A percentile compares a stretch with the other conserved stretches of the same genome.
These are phyloP conservation scores for Antrozous pallidus DNA, from an alignment of 2,797 vertebrate genomes.

Conservation along the genomic window DNA sequence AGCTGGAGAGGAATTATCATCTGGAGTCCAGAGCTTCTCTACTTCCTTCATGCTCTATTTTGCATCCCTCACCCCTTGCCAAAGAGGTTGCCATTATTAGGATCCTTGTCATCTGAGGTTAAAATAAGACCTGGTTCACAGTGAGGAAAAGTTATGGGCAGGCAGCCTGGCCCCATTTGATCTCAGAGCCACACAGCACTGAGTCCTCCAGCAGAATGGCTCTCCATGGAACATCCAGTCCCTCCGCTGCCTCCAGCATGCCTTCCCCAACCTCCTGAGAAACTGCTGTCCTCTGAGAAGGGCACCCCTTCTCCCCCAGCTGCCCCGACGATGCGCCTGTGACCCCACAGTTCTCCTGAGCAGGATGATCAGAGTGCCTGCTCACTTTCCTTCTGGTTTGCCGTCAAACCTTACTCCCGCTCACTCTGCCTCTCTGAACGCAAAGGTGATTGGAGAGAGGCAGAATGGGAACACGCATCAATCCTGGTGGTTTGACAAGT, in stretches of 20 bases:
- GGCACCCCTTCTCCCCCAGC: not conserved
- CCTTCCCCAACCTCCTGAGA: not conserved
- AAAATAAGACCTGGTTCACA: conserved; percentile 68
- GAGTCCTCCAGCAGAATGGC: not conserved
- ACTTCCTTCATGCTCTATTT: conserved; percentile 68
- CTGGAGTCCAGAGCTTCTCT: conserved; percentile 51
- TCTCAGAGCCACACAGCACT: not conserved
- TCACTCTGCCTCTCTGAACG: not conserved
- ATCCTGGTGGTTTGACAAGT: not conserved
- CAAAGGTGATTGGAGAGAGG: conserved; percentile 2
- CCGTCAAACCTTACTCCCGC: not conserved
- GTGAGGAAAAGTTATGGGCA: conserved; percentile 48
- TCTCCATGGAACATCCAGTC: not conserved
- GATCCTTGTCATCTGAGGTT: conserved; percentile 76
- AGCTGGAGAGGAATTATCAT: conserved; percentile 44
- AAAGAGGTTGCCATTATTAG: conserved; percentile 74
- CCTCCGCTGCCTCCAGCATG: not conserved
- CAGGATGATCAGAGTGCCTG: not conserved
- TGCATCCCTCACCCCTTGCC: conserved; percentile 27
- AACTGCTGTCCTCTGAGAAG: not conserved
- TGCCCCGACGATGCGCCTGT: not conserved
- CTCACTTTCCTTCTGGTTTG: not conserved
- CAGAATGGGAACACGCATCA: not conserved
- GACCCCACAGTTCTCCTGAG: not conserved
- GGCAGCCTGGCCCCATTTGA: conserved; percentile 38